These are phyloP conservation scores for Potamarius usumacintae DNA, from an alignment of 2,113 vertebrate genomes.

Conservation along the genomic window DNA sequence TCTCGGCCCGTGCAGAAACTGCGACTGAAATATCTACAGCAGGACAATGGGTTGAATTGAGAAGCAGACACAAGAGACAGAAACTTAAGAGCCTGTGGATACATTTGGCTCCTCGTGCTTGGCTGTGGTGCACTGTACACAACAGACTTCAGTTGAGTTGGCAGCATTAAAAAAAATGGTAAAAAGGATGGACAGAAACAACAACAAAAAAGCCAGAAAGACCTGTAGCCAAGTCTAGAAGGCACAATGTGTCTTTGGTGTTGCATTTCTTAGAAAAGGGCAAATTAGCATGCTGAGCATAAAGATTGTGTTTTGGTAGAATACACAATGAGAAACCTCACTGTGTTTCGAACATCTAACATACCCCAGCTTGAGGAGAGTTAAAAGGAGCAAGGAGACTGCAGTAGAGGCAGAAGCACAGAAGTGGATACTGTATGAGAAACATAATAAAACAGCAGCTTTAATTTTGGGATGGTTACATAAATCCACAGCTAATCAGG, in stretches of 20 bases:
- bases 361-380: too few species aligned
- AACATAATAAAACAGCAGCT: conserved; percentile 1
- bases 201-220: neutral
- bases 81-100: conserved; percentile 30
- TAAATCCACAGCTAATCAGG: neutral
- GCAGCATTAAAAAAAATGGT: neutral
- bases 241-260: neutral
- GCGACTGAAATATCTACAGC: conserved; percentile 36
- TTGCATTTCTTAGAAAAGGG: conserved; percentile 2
- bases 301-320: neutral
- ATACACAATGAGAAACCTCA: neutral
- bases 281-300: conserved; percentile 14
- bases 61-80: conserved; percentile 29
- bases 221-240: conserved; percentile 3
- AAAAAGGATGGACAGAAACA: neutral
- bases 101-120: conserved; percentile 28
- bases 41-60: conserved; percentile 48
- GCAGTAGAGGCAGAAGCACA: neutral
- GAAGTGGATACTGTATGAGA: neutral
- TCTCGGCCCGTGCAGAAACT: conserved; percentile 20
- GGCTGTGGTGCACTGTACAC: conserved; percentile 20
- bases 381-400: conserved; percentile 12
- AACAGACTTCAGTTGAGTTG: conserved; percentile 18
- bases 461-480: neutral
- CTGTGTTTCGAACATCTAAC: neutral